A percentile compares a stretch with the other conserved stretches of the same genome.
These are phyloP conservation scores for Therioaphis trifolii DNA, from an alignment of 2,888 invertebrate genomes.

Conservation along the genomic window DNA sequence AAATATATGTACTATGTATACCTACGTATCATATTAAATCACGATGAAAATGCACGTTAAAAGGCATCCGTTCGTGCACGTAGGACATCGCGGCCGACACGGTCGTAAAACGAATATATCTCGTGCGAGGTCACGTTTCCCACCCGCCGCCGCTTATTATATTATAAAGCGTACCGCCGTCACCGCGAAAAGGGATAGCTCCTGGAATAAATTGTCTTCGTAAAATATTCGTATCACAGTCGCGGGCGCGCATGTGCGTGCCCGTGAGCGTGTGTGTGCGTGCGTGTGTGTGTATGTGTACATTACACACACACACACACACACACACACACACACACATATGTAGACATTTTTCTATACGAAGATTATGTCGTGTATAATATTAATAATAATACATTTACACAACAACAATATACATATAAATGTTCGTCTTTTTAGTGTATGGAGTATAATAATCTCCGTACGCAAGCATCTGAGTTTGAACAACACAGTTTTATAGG, in stretches of 20 bases:
- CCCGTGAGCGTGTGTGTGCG: too few relatives aligned
- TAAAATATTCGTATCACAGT: slow-evolving; percentile 20
- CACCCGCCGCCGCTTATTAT: slow-evolving; percentile 25
- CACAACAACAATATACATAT: too few relatives aligned
- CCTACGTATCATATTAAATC: background rate
- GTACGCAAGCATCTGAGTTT: too few relatives aligned
- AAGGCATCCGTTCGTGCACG: slow-evolving; percentile 22
- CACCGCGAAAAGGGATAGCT: slow-evolving; percentile 49
- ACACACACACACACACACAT: background rate
- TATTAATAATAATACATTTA: too few relatives aligned
- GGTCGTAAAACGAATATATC: slow-evolving; percentile 40
- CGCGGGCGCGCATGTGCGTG: too few relatives aligned
- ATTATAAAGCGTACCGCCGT: slow-evolving; percentile 8
- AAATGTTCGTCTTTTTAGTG: too few relatives aligned
- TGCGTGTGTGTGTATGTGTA: background rate
- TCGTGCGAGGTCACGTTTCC: slow-evolving; percentile 56
- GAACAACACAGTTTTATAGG: too few relatives aligned
- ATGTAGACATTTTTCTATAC: background rate
- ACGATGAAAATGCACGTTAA: background rate
- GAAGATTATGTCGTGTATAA: background rate
- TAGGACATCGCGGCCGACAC: background rate
- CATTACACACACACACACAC: background rate
- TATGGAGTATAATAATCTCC: too few relatives aligned
- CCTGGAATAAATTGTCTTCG: slow-evolving; percentile 51
- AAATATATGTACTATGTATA: too few relatives aligned